A percentile compares a stretch with the other conserved stretches of the same genome.
Evolutionary conservation across 2,113 vertebrate genomes (phyloP).

Genomic region (Machaerirhynchus nigripectus): DNA sequence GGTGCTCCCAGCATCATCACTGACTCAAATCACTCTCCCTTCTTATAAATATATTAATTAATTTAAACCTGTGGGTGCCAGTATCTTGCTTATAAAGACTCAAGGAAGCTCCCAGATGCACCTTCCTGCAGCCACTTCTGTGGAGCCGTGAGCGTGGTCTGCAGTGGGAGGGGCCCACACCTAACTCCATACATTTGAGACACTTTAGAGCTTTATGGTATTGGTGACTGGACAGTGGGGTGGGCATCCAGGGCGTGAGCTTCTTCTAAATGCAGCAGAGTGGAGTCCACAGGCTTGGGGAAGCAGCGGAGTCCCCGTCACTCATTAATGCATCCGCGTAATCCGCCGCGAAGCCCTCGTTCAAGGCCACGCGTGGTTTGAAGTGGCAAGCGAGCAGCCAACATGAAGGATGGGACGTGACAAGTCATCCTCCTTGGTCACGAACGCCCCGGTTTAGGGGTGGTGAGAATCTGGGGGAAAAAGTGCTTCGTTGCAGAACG

Average conservation of each 20-base stretch:
- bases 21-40: neutral
- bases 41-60: neutral
- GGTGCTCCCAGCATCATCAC: neutral
- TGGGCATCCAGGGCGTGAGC: neutral
- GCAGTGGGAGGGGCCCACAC: neutral
- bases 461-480: neutral
- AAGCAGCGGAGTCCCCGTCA: accelerated
- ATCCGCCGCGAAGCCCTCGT: neutral
- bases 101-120: neutral
- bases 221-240: neutral
- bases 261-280: neutral
- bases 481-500: neutral
- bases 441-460: neutral
- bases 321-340: accelerated
- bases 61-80: neutral
- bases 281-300: accelerated
- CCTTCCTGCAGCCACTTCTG: neutral
- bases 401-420: neutral
- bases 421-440: neutral
- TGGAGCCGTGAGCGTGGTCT: neutral
- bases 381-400: neutral
- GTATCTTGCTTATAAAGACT: neutral
- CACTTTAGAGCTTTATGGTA: slow-evolving; percentile 29
- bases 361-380: neutral
- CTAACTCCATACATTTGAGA: slow-evolving; percentile 70